Evolutionary conservation across 2,888 invertebrate species (phyloP).

Genomic region (Dicyrtoma fusca): DNA sequence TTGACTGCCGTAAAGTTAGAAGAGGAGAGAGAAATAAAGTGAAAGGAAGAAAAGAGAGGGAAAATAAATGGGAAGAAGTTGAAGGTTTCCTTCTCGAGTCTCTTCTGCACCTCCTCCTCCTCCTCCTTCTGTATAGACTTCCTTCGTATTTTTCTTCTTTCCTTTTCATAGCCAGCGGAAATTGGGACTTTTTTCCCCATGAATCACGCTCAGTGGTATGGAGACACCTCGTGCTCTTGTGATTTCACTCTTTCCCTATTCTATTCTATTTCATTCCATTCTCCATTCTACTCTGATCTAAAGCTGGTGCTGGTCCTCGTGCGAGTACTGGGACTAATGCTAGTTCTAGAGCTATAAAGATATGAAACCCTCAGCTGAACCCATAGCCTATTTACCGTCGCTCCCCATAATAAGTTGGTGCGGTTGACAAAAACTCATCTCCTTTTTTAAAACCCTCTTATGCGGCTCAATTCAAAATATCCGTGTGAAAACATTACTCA

Average conservation of each 20-base stretch:
- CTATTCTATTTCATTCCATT: not conserved
- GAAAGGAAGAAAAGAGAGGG: not conserved
- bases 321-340: not conserved
- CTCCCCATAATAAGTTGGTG: not conserved
- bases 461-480: too few relatives aligned
- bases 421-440: conserved; percentile 23
- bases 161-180: conserved; percentile 24
- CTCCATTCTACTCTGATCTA: not conserved
- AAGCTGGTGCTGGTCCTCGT: not conserved
- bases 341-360: not conserved
- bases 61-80: conserved; percentile 16
- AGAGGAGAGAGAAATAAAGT: not conserved
- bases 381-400: conserved; percentile 5
- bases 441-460: not conserved
- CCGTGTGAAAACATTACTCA: too few relatives aligned
- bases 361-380: not conserved
- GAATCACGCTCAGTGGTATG: conserved; percentile 17
- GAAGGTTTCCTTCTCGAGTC: conserved; percentile 16
- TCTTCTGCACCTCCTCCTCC: conserved; percentile 4
- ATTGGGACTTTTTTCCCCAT: conserved; percentile 31
- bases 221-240: conserved; percentile 18
- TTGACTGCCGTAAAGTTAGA: conserved; percentile 21
- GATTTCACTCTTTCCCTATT: conserved; percentile 14
- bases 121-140: not conserved
- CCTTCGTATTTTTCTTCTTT: conserved; percentile 6